Evolutionary conservation across 1,140 invertebrate species (phyloP).

Genomic region (Nylanderia fulva): DNA sequence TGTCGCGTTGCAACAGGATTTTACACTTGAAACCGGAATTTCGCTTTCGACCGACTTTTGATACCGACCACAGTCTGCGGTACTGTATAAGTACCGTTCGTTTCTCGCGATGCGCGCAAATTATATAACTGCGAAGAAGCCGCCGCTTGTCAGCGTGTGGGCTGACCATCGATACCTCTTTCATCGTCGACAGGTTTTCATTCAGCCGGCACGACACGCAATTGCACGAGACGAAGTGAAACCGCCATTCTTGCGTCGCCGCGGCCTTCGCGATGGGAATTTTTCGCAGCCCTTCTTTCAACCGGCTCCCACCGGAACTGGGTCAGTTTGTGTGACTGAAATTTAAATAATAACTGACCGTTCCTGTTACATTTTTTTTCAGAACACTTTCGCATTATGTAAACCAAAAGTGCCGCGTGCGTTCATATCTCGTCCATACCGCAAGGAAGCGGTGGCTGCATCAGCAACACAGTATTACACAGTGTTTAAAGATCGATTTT

Average conservation of each 20-base stretch:
- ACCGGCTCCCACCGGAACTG: conserved; percentile 48
- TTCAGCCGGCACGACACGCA: conserved; percentile 42
- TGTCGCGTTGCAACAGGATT: conserved; percentile 8
- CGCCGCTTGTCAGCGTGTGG: conserved; percentile 49
- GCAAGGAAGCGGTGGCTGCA: conserved; percentile 56
- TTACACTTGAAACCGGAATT: conserved; percentile 38
- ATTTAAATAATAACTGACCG: conserved; percentile 79
- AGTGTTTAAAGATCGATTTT: conserved; percentile 78
- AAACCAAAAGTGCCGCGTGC: conserved; percentile 69
- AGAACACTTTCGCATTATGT: conserved; percentile 78
- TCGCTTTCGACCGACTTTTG: conserved; percentile 51
- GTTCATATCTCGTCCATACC: conserved; percentile 64
- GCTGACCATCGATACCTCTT: conserved; percentile 52
- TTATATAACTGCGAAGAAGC: conserved; percentile 46
- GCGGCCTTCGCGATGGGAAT: conserved; percentile 49
- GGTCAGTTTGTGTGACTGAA: conserved; percentile 67
- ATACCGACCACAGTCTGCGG: background rate
- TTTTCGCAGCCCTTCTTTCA: conserved; percentile 18
- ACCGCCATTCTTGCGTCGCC: conserved; percentile 31
- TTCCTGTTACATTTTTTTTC: conserved; percentile 71
- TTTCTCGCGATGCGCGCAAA: conserved; percentile 34
- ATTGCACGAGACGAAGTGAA: conserved; percentile 53
- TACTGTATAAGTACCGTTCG: conserved; percentile 34
- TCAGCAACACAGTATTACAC: conserved; percentile 43
- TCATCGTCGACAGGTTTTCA: conserved; percentile 61